These are phyloP conservation scores for Zygogramma bicolorata DNA, from an alignment of 2,888 invertebrate species.

Conservation along the genomic window DNA sequence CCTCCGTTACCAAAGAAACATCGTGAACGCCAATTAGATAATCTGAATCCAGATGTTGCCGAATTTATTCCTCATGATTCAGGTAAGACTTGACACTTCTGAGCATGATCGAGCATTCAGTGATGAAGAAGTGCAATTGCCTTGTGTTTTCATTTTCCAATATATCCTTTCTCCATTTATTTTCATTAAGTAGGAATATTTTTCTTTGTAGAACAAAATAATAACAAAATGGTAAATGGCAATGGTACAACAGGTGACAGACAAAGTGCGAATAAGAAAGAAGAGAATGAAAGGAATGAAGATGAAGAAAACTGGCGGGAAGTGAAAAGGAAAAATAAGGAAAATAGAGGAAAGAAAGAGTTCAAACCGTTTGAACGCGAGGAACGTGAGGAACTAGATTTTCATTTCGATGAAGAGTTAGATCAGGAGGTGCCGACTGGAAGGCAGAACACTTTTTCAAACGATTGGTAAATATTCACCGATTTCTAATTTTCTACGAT, in stretches of 20 bases:
- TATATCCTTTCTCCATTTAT: no score
- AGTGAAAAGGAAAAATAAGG: constrained; percentile 67
- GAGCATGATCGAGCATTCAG: no score
- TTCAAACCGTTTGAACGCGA: constrained; percentile 61
- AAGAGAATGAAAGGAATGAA: constrained; percentile 39
- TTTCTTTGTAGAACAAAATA: constrained; percentile 36
- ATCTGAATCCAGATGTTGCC: constrained; percentile 86
- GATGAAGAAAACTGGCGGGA: constrained; percentile 72
- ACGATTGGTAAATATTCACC: constrained; percentile 76
- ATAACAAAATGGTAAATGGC: constrained; percentile 35
- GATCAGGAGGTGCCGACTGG: constrained; percentile 81
- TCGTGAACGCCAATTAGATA: constrained; percentile 68
- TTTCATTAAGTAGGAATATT: no score
- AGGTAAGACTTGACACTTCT: constrained; percentile 32
- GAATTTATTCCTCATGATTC: constrained; percentile 79
- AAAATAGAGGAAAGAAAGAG: constrained; percentile 59
- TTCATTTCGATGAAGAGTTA: constrained; percentile 97
- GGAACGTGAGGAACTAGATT: constrained; percentile 87
- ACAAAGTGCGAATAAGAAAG: constrained; percentile 1
- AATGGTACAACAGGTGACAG: constrained; percentile 22
- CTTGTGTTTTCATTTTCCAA: no score
- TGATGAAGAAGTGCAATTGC: no score
- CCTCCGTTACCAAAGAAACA: constrained; percentile 78
- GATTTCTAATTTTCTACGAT: no score
- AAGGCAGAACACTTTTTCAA: constrained; percentile 84